Evolutionary conservation across 2,888 invertebrate species (phyloP).

Genomic region (Alcis repandata): DNA sequence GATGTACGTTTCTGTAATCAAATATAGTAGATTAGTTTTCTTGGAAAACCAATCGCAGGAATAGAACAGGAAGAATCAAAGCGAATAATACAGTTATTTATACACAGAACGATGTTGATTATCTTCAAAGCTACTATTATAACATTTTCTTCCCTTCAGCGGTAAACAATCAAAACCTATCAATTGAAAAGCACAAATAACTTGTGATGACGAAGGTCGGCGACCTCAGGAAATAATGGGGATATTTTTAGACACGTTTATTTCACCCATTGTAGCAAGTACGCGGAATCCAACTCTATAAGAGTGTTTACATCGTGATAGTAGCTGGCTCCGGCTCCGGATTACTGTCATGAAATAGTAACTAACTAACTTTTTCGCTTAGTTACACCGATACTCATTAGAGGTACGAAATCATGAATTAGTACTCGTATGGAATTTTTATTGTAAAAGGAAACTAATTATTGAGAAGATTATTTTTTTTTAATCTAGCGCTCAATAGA

Average conservation of each 20-base stretch:
- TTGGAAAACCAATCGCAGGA: background rate
- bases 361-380: too few species aligned
- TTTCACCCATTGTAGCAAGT: constrained; percentile 3
- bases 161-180: constrained; percentile 18
- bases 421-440: too few species aligned
- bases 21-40: background rate
- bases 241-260: constrained; percentile 10
- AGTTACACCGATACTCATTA: too few species aligned
- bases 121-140: constrained; percentile 2
- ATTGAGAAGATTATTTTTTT: too few species aligned
- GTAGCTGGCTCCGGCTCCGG: background rate
- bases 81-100: constrained; percentile 5
- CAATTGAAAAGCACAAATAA: constrained; percentile 17
- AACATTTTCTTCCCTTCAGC: constrained; percentile 8
- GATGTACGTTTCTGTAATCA: background rate
- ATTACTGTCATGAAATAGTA: background rate
- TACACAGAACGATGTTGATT: constrained; percentile 4
- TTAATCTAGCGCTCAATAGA: too few species aligned
- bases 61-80: constrained; percentile 6
- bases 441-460: too few species aligned
- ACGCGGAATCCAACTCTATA: background rate
- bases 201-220: constrained; percentile 6
- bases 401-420: too few species aligned
- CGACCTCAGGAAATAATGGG: constrained; percentile 16
- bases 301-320: background rate